Base-by-base conservation (phyloP, 2,797 vertebrate species). In the Geotrypetes seraphini region DNA sequence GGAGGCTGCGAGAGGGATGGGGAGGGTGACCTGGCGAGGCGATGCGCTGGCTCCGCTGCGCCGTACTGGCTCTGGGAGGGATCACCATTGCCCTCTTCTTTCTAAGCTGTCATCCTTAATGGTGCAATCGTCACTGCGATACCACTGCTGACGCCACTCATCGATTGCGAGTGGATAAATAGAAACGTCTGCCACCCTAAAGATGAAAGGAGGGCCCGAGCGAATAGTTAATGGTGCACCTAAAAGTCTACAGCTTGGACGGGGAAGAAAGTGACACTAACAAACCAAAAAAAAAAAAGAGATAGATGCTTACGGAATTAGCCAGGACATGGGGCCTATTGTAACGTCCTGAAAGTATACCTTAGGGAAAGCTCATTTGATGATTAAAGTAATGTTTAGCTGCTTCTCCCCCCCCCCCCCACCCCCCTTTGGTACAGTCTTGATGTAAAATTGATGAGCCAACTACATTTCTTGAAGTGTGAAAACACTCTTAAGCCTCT, bases 31-130 rank as follows among this genome's bases (percentile, higher is more conserved):
- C 88, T 87, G 88, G 85, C 80, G 85, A 84, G 85, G 79, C 71
- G 77, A 85, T n/a, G 65, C 78, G 75, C 84, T n/a, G n/a, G n/a
- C n/a, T n/a, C n/a, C n/a, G n/a, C n/a, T 83, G 83, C 67, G 89
- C 83, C 70, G 75, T 79, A 70, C 84, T 73, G 87, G 84, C 86
- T 90, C 87, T 92, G n/a, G 92, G 89, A 90, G 88, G 91, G 90
- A 89, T 88, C 89, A 92, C 90, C 89, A 90, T 92, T 88, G 85
- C 90, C 83, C 84, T 88, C 83, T 85, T 83, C 85, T 85, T 84
- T 84, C 81, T 83, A 83, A 90, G 84, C 89, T 95, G 92, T 93
- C 92, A 96, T 90, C 88, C 87, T 89, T 87, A 88, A 85, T 82
- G 85, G 84, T 83, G 85, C 82, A 78, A 78, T 85, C 89, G 87